Base-by-base conservation (phyloP, 2,888 invertebrate species). In the Melanophora roralis region DNA sequence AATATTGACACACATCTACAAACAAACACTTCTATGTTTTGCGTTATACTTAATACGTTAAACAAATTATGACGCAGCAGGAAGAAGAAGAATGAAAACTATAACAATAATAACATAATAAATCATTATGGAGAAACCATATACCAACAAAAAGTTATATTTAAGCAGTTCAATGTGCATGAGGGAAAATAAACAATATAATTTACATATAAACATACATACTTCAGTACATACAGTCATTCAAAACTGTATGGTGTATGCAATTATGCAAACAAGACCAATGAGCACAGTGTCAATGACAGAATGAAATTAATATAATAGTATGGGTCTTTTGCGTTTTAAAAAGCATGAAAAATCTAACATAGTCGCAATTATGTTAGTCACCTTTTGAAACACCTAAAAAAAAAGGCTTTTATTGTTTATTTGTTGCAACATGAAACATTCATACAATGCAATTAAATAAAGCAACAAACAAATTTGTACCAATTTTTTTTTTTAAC, bases 141-240 rank as follows among this genome's bases (percentile, higher is more conserved):
- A 74, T 51, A 23, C 2, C 74, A 74, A 74, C 67, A 71, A 72
- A 78, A 14, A 60, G 43, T 65, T 77, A 38, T 67, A 69, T 57
- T 65, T 76, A 45, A 49, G 23, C 27, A 47, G 64, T 65, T 64
- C 47, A 65, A 65, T 73, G 62, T 23, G 8, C 14, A 60, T 38
- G 43, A 60, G 47, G 19, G 47, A 45, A 47, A 45, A 21, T 36
- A 62, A 43, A 43, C 14, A 27, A 34, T 34, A 32, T 6, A 34
- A 32, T 27, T 12, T 9, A 21, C 12, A 43, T 38, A 60, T 11
- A 32, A n/a, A 16, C 59, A 16, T 38, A 23, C 38, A 27, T 34
- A 51, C 23, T 27, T 9, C 53, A 3, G 32, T 53, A 36, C 19
- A 2, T 9, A 45, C 19, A 19, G n/a, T 3, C 5, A 40, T 40